phyloP scores from a whole-genome alignment of 2,888 invertebrate species.

The Tridacna gigas region DNA sequence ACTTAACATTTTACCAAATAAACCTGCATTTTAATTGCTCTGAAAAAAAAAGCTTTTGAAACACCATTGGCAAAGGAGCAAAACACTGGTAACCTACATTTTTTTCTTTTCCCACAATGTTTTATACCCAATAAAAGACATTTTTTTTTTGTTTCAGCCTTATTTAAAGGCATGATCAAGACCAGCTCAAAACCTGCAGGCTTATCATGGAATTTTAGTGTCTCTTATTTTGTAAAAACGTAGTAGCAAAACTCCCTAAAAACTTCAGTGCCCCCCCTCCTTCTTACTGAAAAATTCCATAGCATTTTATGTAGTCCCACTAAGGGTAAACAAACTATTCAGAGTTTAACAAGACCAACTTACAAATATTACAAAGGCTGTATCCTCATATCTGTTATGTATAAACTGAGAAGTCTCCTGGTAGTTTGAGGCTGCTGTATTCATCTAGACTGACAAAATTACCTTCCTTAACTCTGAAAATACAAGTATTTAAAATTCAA shows the following conservation, averaged over 20 bases:
- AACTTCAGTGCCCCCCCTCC: too few relatives aligned
- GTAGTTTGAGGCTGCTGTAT: constrained; percentile 67
- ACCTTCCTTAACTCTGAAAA: constrained; percentile 35
- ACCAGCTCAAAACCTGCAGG: too few relatives aligned
- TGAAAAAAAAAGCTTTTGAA: background rate
- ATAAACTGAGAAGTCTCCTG: constrained; percentile 79
- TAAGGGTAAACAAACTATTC: too few relatives aligned
- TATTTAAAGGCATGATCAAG: too few relatives aligned
- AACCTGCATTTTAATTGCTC: background rate
- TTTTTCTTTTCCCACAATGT: background rate
- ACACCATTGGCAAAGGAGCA: background rate
- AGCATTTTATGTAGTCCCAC: too few relatives aligned
- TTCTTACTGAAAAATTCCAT: too few relatives aligned
- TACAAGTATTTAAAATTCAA: background rate
- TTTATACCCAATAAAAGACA: too few relatives aligned
- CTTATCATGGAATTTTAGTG: too few relatives aligned
- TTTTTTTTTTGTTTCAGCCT: too few relatives aligned
- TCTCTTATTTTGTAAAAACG: too few relatives aligned
- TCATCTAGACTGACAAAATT: constrained; percentile 56
- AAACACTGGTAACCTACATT: background rate
- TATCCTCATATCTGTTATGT: constrained; percentile 83
- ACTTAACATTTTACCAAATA: background rate
- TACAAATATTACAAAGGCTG: constrained; percentile 79
- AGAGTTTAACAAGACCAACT: background rate
- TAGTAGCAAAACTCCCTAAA: too few relatives aligned